These are phyloP conservation scores for Hydrocynus forskahlii DNA, from an alignment of 2,797 vertebrate genomes.

Conservation along the genomic window DNA sequence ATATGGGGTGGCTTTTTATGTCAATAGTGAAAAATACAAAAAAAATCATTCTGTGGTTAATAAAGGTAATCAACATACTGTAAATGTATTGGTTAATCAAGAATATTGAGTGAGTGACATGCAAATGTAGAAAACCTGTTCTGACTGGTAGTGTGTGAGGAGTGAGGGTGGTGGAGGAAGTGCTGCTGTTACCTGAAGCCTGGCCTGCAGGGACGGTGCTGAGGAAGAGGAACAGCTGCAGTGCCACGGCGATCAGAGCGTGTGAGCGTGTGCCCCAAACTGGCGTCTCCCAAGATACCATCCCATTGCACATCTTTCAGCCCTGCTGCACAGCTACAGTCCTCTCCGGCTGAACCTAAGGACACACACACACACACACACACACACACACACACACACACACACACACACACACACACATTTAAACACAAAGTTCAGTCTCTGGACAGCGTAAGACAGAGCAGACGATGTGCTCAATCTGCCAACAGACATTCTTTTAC, in stretches of 20 bases:
- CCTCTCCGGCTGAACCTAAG: slow-evolving; percentile 77
- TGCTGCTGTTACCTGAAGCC: slow-evolving; percentile 77
- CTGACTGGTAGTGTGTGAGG: too few relatives aligned
- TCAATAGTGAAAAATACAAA: too few relatives aligned
- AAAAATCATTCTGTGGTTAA: too few relatives aligned
- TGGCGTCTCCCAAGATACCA: slow-evolving; percentile 79
- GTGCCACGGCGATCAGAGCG: slow-evolving; percentile 69
- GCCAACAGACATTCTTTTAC: background rate
- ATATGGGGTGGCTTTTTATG: too few relatives aligned
- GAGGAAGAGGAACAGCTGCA: slow-evolving; percentile 73
- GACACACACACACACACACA: slow-evolving; percentile 53
- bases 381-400: too few relatives aligned
- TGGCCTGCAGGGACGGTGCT: slow-evolving; percentile 74
- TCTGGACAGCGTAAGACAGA: background rate
- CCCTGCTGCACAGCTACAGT: slow-evolving; percentile 69
- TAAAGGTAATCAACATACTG: too few relatives aligned
- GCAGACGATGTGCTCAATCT: background rate
- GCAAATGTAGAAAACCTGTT: too few relatives aligned
- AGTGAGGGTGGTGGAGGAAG: background rate
- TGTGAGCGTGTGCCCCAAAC: slow-evolving; percentile 67
- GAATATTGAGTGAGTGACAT: too few relatives aligned
- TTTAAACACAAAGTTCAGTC: slow-evolving; percentile 17
- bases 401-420: slow-evolving; percentile 30
- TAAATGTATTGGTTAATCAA: too few relatives aligned
- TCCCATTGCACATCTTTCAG: slow-evolving; percentile 84